These are phyloP conservation scores for Schizopygopsis pylzovi DNA, from an alignment of 2,797 vertebrate species.

Conservation along the genomic window DNA sequence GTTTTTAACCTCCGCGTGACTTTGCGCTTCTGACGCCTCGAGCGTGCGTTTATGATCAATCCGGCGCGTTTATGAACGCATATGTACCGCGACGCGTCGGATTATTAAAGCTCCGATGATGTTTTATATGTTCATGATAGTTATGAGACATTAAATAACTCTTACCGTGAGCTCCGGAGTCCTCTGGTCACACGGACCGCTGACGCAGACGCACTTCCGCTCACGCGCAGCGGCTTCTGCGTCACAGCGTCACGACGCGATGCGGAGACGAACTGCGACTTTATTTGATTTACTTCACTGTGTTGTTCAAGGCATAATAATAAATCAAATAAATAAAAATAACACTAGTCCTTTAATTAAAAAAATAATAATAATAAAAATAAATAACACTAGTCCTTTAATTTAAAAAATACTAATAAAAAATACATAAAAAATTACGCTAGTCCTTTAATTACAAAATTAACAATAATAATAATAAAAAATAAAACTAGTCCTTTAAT, in stretches of 20 bases:
- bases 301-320: no score
- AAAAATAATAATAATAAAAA: no score
- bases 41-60: background rate
- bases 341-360: no score
- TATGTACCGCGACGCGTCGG: no score
- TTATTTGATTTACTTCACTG: no score
- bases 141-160: background rate
- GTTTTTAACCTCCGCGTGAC: conserved; percentile 72
- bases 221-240: conserved; percentile 26
- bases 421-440: no score
- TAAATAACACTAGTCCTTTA: no score
- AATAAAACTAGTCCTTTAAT: no score
- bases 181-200: conserved; percentile 67
- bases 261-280: background rate
- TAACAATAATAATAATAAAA: no score
- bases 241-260: background rate
- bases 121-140: background rate
- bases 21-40: conserved; percentile 67
- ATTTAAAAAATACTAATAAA: no score
- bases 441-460: no score
- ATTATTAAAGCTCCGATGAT: background rate
- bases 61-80: background rate
- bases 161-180: conserved; percentile 20
- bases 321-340: no score
- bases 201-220: conserved; percentile 69